These are phyloP conservation scores for Carcharodon carcharias DNA, from an alignment of 2,797 vertebrate genomes.

Conservation along the genomic window DNA sequence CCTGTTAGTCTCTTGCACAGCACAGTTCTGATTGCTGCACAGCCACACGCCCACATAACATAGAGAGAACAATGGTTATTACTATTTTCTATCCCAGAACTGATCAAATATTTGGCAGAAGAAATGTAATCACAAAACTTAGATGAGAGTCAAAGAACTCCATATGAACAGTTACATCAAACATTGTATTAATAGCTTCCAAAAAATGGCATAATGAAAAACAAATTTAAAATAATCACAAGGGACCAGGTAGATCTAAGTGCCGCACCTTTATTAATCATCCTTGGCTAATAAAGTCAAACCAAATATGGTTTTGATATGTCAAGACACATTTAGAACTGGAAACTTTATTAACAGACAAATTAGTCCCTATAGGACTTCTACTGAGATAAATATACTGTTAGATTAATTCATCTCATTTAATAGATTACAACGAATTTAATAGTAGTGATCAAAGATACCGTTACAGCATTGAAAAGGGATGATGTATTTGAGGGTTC, in stretches of 20 bases:
- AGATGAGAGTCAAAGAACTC: neutral
- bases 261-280: conserved; percentile 3
- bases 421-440: neutral
- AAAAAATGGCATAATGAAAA: neutral
- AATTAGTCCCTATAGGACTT: neutral
- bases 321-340: neutral
- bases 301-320: neutral
- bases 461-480: neutral
- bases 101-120: neutral
- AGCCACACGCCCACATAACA: neutral
- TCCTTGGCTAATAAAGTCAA: neutral
- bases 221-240: neutral
- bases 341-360: neutral
- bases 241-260: neutral
- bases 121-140: neutral
- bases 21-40: too few species aligned
- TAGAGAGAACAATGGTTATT: neutral
- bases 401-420: neutral
- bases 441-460: neutral
- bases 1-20: too few species aligned
- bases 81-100: neutral
- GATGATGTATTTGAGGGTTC: neutral
- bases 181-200: neutral
- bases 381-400: neutral
- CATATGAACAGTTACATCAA: neutral